Evolutionary conservation across 2,888 invertebrate genomes (phyloP), one percentile per base, ranked within the genome.

Genomic region (Eutolmus rufibarbis): DNA sequence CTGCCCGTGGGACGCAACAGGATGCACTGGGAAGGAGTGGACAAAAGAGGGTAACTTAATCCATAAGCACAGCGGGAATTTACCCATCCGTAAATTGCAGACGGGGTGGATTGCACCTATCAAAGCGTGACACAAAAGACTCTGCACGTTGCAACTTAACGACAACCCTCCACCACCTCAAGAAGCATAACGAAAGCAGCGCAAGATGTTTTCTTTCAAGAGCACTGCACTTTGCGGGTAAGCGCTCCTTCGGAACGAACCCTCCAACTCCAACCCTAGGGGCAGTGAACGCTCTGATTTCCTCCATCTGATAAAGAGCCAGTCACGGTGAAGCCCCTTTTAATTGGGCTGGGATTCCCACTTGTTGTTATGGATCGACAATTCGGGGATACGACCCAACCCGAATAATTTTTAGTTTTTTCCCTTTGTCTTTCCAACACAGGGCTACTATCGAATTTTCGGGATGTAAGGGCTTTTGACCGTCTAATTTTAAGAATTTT

Each of bases 41-140:
- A 34, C n/a, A 66, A 37, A 66, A 19, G 57, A 51, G 57, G 37
- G 82, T 57, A 82, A 82, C 19, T 82, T 34, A 82, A 82, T 82
- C 82, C 81, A 23, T 37, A 57, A 40, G 82, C 78, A 76, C 31
- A 66, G 76, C 66, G n/a, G 37, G 12, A 28, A 56, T n/a, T 81
- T 81, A 51, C 57, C 34, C 82, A 82, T 82, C 82, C 82, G 31
- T 82, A 31, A 82, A 82, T 46, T 34, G 8, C 46, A 79, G 28
- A 28, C 79, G 40, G 79, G 79, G 79, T 51, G 51, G 51, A 79
- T 28, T 78, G 40, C 40, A 40, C 23, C 37, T 28, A 23, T 28
- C 23, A 78, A 78, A 9, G 78, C 43, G 43, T 78, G 1, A 79
- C 79, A 28, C 19, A 28, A 19, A 19, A 40, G 28, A 78, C 43